A percentile compares a stretch with the other conserved stretches of the same genome.
phyloP scores from a whole-genome alignment of 2,888 invertebrate species.

The Cordilura impudica region DNA sequence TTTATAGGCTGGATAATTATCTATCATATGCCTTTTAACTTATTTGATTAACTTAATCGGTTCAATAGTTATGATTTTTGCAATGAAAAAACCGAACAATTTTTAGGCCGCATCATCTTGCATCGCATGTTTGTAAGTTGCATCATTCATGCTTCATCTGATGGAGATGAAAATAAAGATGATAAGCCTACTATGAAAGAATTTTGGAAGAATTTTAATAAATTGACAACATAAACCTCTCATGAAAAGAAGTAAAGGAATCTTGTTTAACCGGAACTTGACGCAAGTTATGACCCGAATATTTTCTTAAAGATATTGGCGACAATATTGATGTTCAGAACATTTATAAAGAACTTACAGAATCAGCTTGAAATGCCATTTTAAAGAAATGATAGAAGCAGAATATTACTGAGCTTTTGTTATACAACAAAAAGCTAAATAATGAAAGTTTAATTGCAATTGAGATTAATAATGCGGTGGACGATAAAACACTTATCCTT shows the following conservation, averaged over 20 bases:
- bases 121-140: too few relatives aligned
- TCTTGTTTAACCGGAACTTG: constrained; percentile 14
- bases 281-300: constrained; percentile 13
- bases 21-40: too few relatives aligned
- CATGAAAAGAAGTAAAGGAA: not conserved
- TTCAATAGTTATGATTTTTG: too few relatives aligned
- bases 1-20: too few relatives aligned
- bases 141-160: too few relatives aligned
- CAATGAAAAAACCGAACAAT: too few relatives aligned
- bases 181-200: not conserved
- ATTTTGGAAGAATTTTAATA: constrained; percentile 20
- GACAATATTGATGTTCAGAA: not conserved
- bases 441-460: constrained; percentile 14
- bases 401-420: constrained; percentile 17
- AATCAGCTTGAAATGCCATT: constrained; percentile 16
- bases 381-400: constrained; percentile 26
- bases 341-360: constrained; percentile 1
- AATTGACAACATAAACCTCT: constrained; percentile 13
- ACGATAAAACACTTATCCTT: constrained; percentile 1
- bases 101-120: too few relatives aligned
- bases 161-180: too few relatives aligned
- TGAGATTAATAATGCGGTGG: not conserved
- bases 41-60: too few relatives aligned
- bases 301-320: not conserved
- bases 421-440: constrained; percentile 13